Base-by-base conservation (phyloP, 2,113 vertebrate species). In the Oreocharis arfaki region DNA sequence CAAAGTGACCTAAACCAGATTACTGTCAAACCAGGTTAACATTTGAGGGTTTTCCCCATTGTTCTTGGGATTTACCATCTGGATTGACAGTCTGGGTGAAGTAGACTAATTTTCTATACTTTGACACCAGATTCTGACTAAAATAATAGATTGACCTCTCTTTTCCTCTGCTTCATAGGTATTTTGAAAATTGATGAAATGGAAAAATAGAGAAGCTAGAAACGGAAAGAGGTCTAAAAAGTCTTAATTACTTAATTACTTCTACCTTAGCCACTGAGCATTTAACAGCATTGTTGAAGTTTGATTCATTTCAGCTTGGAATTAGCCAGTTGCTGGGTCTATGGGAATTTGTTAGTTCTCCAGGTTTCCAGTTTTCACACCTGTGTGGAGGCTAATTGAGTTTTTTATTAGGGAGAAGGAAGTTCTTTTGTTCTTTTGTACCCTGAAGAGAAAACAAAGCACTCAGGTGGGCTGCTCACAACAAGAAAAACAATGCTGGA, bases 291-390 rank as follows among this genome's bases (percentile, higher is more conserved):
- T n/a, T 85, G 18, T 14, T 70, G 49, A 65, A 90, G 10, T 52
- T 57, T 77, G 39, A 47, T 57, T 75, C 1, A 50, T 86, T 93
- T 91, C 61, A 85, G 7, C 15, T 88, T 5, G 1, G 46, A 82
- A 39, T 42, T 52, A 92, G 4, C 17, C 39, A 60, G 24, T 8
- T 0, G 0, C 30, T n/a, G 15, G 10, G 20, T 50, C 23, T 13
- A 4, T 65, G 35, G 24, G 10, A 80, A 78, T 77, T 67, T 85
- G 10, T 23, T 55, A 39, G 24, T n/a, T 24, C 5, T 12, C 8
- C 27, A 16, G 11, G 14, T 32, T 94, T 91, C 55, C 41, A 57
- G 37, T 65, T 92, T 92, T 82, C 42, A 74, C 46, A 89, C 33
- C 24, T 89, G 10, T 70, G 13, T 46, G 44, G 61, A 91, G 81